Evolutionary conservation across 2,113 vertebrate species (phyloP).

Genomic region (Pterocles gutturalis): DNA sequence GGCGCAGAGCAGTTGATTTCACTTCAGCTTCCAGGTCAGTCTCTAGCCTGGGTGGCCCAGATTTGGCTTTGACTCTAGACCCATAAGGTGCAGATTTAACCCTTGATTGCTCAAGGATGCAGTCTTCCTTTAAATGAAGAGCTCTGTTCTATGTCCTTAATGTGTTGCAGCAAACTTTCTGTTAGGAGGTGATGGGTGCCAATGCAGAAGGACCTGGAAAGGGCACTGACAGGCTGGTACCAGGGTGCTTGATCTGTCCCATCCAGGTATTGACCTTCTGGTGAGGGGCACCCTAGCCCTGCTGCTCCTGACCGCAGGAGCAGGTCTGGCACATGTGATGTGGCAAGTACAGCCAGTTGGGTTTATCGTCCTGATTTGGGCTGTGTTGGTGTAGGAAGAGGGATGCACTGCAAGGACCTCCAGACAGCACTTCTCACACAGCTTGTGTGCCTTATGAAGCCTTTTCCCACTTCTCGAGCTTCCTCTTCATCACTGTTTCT

Average conservation of each 20-base stretch:
- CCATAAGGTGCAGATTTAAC: neutral
- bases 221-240: neutral
- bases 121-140: neutral
- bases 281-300: neutral
- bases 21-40: neutral
- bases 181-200: neutral
- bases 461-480: neutral
- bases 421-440: neutral
- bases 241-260: neutral
- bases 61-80: neutral
- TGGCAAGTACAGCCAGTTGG: accelerated
- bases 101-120: neutral
- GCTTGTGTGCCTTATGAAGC: neutral
- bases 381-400: neutral
- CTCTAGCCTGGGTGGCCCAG: neutral
- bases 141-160: neutral
- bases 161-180: neutral
- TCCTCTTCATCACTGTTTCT: neutral
- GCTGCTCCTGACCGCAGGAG: neutral
- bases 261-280: neutral
- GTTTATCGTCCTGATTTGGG: neutral
- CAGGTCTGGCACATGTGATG: neutral
- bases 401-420: neutral
- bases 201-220: neutral
- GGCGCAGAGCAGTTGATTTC: neutral